phyloP scores from a whole-genome alignment of 2,113 vertebrate species.

The Zosterops hypoxanthus region DNA sequence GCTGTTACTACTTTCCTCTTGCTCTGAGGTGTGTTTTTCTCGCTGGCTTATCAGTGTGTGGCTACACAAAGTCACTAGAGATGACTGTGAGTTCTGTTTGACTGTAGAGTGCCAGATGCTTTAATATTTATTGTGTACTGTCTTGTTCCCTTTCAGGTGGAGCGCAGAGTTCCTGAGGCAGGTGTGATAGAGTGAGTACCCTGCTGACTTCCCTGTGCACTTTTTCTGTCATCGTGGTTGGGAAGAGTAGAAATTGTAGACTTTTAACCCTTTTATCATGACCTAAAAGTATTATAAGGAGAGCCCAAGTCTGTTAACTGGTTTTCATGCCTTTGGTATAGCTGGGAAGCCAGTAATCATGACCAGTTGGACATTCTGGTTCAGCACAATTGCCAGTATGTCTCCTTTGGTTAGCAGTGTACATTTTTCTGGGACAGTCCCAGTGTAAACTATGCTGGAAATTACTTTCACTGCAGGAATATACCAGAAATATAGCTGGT shows the following conservation, averaged over 20 bases:
- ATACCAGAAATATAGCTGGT: not conserved
- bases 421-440: not conserved
- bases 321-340: not conserved
- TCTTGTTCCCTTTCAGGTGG: conserved; percentile 70
- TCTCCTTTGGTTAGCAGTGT: not conserved
- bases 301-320: not conserved
- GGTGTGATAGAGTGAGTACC: conserved; percentile 88
- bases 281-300: not conserved
- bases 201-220: not conserved
- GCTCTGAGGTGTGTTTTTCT: not conserved
- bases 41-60: not conserved
- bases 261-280: not conserved
- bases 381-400: not conserved
- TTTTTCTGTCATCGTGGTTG: rapidly evolving
- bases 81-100: not conserved
- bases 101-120: not conserved
- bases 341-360: not conserved
- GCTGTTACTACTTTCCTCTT: not conserved
- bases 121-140: not conserved
- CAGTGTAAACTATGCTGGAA: not conserved
- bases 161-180: conserved; percentile 79
- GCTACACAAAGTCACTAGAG: not conserved
- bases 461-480: not conserved
- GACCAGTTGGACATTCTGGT: not conserved
- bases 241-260: not conserved